These are phyloP conservation scores for Dermatophagoides farinae DNA, from an alignment of 1,140 invertebrate genomes.

Conservation along the genomic window DNA sequence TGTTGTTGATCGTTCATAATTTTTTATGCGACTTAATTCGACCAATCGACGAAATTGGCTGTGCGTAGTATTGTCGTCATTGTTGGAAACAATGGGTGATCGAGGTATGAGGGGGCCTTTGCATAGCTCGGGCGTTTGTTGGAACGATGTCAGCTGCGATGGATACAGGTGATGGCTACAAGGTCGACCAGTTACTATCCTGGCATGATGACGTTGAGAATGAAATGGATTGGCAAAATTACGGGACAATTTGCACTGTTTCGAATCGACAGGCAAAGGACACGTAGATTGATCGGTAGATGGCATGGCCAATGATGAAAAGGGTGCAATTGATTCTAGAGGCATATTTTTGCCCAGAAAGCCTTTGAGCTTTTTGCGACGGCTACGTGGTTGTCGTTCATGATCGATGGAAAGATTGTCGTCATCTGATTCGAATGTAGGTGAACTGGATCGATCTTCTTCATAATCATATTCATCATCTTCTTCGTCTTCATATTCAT, in stretches of 20 bases:
- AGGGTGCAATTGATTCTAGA: not conserved
- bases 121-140: not conserved
- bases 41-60: no score
- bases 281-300: not conserved
- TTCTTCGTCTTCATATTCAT: not conserved
- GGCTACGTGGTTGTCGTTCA: not conserved
- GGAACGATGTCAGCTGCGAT: not conserved
- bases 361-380: not conserved
- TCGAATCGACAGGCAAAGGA: no score
- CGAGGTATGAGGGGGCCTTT: conserved; percentile 7
- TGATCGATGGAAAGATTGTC: conserved; percentile 20
- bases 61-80: not conserved
- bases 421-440: conserved; percentile 86
- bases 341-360: not conserved
- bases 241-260: not conserved
- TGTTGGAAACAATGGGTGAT: conserved; percentile 8
- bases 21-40: no score
- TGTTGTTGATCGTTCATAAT: no score
- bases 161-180: not conserved
- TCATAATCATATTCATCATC: conserved; percentile 21
- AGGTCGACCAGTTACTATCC: not conserved
- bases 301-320: not conserved
- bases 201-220: not conserved
- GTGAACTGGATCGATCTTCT: conserved; percentile 75
- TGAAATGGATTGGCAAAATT: not conserved